A percentile compares a stretch with the other conserved stretches of the same genome.
Conservation (phyloP, 2,888 invertebrate species). For the Nipponacmea schrenckii region DNA sequence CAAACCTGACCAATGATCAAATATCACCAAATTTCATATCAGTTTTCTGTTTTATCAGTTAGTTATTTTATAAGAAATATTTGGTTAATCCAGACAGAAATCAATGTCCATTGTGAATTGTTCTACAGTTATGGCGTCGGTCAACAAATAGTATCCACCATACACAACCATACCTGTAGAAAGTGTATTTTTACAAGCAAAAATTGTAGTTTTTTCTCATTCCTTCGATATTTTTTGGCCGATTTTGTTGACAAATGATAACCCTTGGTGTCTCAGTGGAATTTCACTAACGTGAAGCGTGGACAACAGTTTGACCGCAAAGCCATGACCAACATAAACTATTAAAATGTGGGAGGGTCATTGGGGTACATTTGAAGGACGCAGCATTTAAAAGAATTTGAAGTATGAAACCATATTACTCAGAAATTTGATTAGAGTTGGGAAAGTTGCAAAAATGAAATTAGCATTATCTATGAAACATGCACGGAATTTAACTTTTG, state of each 20-base stretch:
- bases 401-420: too few species aligned
- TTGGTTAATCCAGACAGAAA: background rate
- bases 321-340: background rate
- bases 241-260: background rate
- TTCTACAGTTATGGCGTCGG: background rate
- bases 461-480: too few species aligned
- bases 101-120: constrained; percentile 2
- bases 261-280: background rate
- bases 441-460: too few species aligned
- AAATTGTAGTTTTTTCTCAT: background rate
- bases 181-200: background rate
- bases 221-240: background rate
- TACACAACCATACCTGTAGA: background rate
- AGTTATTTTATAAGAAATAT: constrained; percentile 1
- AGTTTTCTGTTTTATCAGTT: background rate
- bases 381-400: too few species aligned
- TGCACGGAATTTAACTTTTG: too few species aligned
- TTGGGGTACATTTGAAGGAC: too few species aligned
- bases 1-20: too few species aligned
- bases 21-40: too few species aligned
- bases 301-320: background rate
- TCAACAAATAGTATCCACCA: constrained; percentile 3
- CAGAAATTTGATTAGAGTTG: too few species aligned
- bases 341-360: too few species aligned
- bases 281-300: background rate